phyloP scores from a whole-genome alignment of 2,888 invertebrate species.

The Petrolisthes manimaculis region DNA sequence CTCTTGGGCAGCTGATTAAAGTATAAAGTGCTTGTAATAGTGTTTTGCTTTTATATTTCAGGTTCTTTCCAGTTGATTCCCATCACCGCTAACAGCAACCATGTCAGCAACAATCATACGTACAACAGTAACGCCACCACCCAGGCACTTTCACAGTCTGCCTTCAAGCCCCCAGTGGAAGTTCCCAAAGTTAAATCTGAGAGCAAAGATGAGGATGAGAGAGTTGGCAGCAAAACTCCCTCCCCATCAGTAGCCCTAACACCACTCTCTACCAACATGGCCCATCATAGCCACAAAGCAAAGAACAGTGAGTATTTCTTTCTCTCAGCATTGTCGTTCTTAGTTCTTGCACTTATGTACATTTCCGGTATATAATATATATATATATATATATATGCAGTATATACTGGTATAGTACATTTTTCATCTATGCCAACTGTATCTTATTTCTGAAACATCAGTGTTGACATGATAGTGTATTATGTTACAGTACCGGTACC shows the following conservation, averaged over 20 bases:
- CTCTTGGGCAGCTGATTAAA: no score
- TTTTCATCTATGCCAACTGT: no score
- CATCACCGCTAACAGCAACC: constrained; percentile 36
- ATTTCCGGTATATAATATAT: no score
- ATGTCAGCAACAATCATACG: constrained; percentile 1
- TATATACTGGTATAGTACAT: no score
- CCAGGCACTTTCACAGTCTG: constrained; percentile 37
- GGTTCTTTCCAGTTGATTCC: constrained; percentile 64
- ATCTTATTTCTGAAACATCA: no score
- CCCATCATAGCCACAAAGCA: constrained; percentile 45
- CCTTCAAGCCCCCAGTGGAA: constrained; percentile 43
- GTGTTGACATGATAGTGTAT: no score
- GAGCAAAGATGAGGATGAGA: constrained; percentile 40
- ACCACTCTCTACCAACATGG: constrained; percentile 51
- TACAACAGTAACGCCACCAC: constrained; percentile 32
- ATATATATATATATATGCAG: no score
- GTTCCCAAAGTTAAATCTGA: constrained; percentile 45
- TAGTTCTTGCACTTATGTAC: no score
- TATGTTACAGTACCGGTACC: no score
- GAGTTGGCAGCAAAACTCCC: constrained; percentile 29
- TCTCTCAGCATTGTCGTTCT: no score
- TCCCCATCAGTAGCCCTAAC: constrained; percentile 46
- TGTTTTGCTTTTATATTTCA: constrained; percentile 20
- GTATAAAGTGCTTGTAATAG: no score
- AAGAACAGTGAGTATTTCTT: constrained; percentile 25